Conservation (phyloP, 2,797 vertebrate species). For the Enteromius anoplus region DNA sequence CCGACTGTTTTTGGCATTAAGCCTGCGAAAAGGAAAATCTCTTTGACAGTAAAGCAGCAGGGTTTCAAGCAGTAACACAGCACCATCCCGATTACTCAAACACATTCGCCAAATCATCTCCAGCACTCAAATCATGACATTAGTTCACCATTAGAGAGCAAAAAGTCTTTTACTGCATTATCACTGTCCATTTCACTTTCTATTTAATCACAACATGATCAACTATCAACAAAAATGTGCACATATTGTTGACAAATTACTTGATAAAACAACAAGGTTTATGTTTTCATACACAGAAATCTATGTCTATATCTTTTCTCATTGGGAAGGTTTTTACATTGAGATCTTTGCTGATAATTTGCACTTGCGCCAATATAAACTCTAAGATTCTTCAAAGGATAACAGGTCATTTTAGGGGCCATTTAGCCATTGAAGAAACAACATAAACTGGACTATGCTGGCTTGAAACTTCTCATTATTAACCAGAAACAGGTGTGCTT, state of each 20-base stretch:
- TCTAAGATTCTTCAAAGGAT: slow-evolving; percentile 31
- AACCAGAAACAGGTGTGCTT: slow-evolving; percentile 63
- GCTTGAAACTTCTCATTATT: slow-evolving; percentile 53
- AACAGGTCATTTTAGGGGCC: slow-evolving; percentile 13
- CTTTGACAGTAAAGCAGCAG: slow-evolving; percentile 68
- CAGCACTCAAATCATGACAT: slow-evolving; percentile 39
- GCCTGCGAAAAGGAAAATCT: slow-evolving; percentile 56
- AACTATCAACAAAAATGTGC: slow-evolving; percentile 26
- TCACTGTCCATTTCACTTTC: slow-evolving; percentile 18
- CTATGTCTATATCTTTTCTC: slow-evolving; percentile 5
- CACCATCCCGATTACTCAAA: slow-evolving; percentile 47
- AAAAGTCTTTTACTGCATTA: slow-evolving; percentile 12
- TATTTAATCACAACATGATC: slow-evolving; percentile 31
- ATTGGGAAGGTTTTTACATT: slow-evolving; percentile 21
- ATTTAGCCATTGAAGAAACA: slow-evolving; percentile 35
- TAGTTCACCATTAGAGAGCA: slow-evolving; percentile 24
- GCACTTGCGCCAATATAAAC: slow-evolving; percentile 38
- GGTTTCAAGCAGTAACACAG: slow-evolving; percentile 55
- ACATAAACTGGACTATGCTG: slow-evolving; percentile 24
- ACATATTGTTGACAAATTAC: slow-evolving; percentile 5
- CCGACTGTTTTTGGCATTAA: slow-evolving; percentile 62
- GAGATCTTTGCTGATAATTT: slow-evolving; percentile 29
- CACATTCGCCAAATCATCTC: slow-evolving; percentile 50
- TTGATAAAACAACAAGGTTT: slow-evolving; percentile 23
- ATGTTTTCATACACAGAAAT: slow-evolving; percentile 14